These are phyloP conservation scores for Eumaeus atala DNA, from an alignment of 1,140 invertebrate genomes.

Conservation along the genomic window DNA sequence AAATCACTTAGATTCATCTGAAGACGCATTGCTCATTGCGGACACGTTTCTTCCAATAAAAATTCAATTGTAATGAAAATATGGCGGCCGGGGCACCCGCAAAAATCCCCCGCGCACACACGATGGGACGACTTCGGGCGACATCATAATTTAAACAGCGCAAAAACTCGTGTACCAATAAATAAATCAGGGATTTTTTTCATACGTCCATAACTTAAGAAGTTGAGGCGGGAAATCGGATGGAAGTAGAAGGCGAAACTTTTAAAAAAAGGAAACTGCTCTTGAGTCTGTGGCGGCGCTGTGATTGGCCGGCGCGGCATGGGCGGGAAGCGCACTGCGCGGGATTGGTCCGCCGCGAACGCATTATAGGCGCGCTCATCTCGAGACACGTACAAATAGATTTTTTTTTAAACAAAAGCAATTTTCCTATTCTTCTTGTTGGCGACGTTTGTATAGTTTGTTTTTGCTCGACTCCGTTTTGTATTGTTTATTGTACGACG, in stretches of 20 bases:
- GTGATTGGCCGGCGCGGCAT: constrained; percentile 44
- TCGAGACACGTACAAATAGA: constrained; percentile 66
- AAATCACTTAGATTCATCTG: constrained; percentile 34
- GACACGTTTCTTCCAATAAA: constrained; percentile 37
- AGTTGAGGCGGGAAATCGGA: constrained; percentile 67
- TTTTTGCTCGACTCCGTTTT: constrained; percentile 64
- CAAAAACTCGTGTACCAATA: constrained; percentile 59
- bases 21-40: constrained; percentile 26
- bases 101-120: constrained; percentile 34
- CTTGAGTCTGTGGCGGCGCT: constrained; percentile 36
- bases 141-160: constrained; percentile 64
- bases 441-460: constrained; percentile 61
- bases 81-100: constrained; percentile 23
- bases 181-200: constrained; percentile 65
- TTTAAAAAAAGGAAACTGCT: constrained; percentile 71
- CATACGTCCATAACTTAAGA: constrained; percentile 60
- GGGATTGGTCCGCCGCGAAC: constrained; percentile 51
- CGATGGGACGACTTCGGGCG: constrained; percentile 30
- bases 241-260: constrained; percentile 65
- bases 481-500: constrained; percentile 70
- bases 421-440: constrained; percentile 74
- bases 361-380: constrained; percentile 61
- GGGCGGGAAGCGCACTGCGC: constrained; percentile 45
- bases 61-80: constrained; percentile 38
- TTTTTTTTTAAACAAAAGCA: constrained; percentile 71